Percentiles rank a stretch among this genome's conserved stretches.
phyloP scores from a whole-genome alignment of 53 echinoderm and acorn worm species.

The Crossaster papposus region DNA sequence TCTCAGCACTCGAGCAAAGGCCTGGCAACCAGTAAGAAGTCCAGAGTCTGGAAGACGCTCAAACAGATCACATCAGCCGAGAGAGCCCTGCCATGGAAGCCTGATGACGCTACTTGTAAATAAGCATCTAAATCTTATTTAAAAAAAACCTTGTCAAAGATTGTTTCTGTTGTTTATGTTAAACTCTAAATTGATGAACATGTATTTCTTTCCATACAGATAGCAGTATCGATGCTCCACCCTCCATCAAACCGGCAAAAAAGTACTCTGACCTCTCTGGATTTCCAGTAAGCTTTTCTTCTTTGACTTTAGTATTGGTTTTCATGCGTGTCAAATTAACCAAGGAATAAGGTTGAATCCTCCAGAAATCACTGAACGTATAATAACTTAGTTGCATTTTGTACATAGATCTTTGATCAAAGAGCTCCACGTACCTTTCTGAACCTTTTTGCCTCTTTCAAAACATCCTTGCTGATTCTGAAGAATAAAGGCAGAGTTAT shows the following conservation, averaged over 20 bases:
- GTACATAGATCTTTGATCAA: too few species aligned
- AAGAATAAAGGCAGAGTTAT: too few species aligned
- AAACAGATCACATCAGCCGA: conserved; percentile 73
- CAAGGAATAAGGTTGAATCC: too few species aligned
- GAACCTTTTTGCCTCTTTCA: too few species aligned
- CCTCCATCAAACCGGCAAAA: conserved; percentile 90
- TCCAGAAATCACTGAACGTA: too few species aligned
- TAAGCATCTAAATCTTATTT: neutral
- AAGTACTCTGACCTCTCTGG: conserved; percentile 97
- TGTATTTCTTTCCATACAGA: conserved; percentile 55
- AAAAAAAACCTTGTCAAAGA: neutral
- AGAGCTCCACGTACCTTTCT: too few species aligned
- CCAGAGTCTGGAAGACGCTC: conserved; percentile 67
- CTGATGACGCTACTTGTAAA: conserved; percentile 68
- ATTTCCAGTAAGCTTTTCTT: conserved; percentile 68
- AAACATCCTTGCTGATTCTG: too few species aligned
- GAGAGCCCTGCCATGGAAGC: conserved; percentile 70
- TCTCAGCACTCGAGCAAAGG: conserved; percentile 64
- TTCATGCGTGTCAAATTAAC: neutral
- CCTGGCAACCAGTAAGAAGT: conserved; percentile 43
- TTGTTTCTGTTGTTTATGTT: neutral
- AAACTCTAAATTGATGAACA: neutral
- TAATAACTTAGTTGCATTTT: too few species aligned
- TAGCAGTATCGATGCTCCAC: conserved; percentile 89
- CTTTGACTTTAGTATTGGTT: neutral